A percentile compares a stretch with the other conserved stretches of the same genome.
These are phyloP conservation scores for Andrena bicolor DNA, from an alignment of 2,888 invertebrate species.

Conservation along the genomic window DNA sequence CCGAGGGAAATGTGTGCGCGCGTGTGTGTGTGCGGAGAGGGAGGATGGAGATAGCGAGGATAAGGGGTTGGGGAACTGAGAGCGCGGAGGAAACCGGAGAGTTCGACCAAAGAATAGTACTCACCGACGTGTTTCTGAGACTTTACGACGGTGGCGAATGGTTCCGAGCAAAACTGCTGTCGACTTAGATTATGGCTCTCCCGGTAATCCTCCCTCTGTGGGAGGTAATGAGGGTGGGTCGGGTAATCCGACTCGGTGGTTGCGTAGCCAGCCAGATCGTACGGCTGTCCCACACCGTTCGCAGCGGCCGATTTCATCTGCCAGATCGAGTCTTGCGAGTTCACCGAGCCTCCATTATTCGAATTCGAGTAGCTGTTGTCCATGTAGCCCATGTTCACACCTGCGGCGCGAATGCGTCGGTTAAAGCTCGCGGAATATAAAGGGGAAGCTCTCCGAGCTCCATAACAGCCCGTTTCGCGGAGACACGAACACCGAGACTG, in stretches of 20 bases:
- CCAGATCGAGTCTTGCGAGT: conserved; percentile 97
- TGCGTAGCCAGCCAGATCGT: conserved; percentile 94
- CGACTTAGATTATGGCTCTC: conserved; percentile 93
- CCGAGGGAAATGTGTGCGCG: neutral
- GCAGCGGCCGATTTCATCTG: conserved; percentile 97
- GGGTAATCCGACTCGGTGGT: conserved; percentile 93
- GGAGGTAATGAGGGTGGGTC: conserved; percentile 92
- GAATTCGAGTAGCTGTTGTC: conserved; percentile 97
- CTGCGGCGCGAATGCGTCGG: conserved; percentile 83
- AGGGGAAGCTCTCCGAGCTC: neutral
- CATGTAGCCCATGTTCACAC: conserved; percentile 95
- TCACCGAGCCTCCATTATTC: conserved; percentile 97
- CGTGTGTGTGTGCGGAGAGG: neutral
- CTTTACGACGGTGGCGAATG: conserved; percentile 95
- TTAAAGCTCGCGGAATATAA: neutral
- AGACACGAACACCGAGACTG: neutral
- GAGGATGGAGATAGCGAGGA: neutral
- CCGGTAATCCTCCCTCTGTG: conserved; percentile 90
- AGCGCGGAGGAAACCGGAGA: neutral
- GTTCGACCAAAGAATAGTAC: conserved; percentile 77
- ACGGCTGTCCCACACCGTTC: conserved; percentile 89
- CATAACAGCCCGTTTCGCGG: conserved; percentile 14
- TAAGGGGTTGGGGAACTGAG: neutral
- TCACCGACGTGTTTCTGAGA: conserved; percentile 96
- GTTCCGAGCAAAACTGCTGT: conserved; percentile 95